Percentiles rank a stretch among this genome's conserved stretches.
phyloP scores from a whole-genome alignment of 2,113 vertebrate species.

The Mormyrus iriodes region DNA sequence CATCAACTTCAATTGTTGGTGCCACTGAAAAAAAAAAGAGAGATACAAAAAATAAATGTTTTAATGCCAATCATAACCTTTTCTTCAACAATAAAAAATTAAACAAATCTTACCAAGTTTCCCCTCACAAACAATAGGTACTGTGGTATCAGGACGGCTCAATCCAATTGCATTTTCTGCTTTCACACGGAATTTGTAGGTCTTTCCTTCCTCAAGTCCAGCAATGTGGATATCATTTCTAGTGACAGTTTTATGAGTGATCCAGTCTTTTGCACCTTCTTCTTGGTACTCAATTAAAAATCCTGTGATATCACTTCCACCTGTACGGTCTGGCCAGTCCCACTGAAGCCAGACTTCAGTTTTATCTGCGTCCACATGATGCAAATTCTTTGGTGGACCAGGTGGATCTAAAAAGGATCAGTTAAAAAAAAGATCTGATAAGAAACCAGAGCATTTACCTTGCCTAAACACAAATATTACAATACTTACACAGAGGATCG shows the following conservation, averaged over 20 bases:
- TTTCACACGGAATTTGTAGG: conserved; percentile 89
- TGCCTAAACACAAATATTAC: conserved; percentile 11
- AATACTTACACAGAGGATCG: conserved; percentile 88
- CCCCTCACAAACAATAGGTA: conserved; percentile 92
- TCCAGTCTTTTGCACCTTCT: conserved; percentile 85
- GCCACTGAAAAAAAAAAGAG: conserved; percentile 69
- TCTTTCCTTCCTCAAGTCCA: conserved; percentile 85
- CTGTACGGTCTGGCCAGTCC: conserved; percentile 91
- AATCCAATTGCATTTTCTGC: conserved; percentile 90
- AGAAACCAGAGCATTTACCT: neutral
- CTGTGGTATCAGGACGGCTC: conserved; percentile 87
- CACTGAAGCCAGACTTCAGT: conserved; percentile 91
- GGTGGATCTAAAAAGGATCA: conserved; percentile 75
- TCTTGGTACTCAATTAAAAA: conserved; percentile 96
- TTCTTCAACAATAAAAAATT: neutral
- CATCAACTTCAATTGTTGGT: conserved; percentile 88
- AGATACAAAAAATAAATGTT: conserved; percentile 21
- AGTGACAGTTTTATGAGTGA: conserved; percentile 83
- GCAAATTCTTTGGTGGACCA: conserved; percentile 92
- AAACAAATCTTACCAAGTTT: conserved; percentile 73
- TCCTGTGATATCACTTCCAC: conserved; percentile 90
- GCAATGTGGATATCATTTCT: conserved; percentile 78
- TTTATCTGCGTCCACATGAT: conserved; percentile 91
- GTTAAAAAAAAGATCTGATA: neutral
- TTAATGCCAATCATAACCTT: neutral